Evolutionary conservation across 2,888 invertebrate species (phyloP), one percentile per base, ranked within the genome.

Genomic region (Magallana nippona): DNA sequence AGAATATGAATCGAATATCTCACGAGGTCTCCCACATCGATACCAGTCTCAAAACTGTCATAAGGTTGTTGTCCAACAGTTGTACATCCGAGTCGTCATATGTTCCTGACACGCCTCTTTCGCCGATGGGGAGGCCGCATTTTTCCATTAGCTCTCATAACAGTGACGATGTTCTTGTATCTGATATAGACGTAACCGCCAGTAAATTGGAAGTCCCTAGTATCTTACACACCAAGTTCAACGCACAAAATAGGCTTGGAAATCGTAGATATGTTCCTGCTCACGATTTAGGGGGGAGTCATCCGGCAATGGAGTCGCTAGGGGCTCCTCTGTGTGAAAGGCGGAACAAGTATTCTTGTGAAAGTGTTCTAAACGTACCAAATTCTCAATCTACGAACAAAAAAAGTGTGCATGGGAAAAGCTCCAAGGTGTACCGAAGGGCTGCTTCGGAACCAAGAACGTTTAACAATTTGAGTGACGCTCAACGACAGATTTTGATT

Each of bases 11-110:
- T 15, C 86, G 86, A 56, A 88, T 90, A 55, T 85, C 89, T 77
- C 87, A 88, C 71, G 89, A 90, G 78, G 85, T 90, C 5, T 81
- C 86, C 17, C 88, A 88, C 80, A 88, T 90, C 84, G 84, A 88
- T 15, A 88, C 88, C 57, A 88, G 88, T 32, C 78, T 90, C 2
- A 89, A 87, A 86, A 71, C 83, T 8, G 82, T 86, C 15, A 83
- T 86, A 10, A 58, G 79, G 62, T 55, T 86, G 17, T 81, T 86
- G 78, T 83, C 85, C 15, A 82, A 83, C 11, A 86, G 84, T 58
- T 84, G 82, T n/a, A 86, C 83, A 55, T 55, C 82, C 5, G 71
- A 86, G 44, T 86, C 82, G n/a, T 44, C 81, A 19, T 77, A 79
- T 44, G 57, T 79, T 55, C 83, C 83, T 2, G 79, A 82, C 8